Evolutionary conservation across 2,797 vertebrate species (phyloP).

Genomic region (Poeciliopsis paucimaculata): DNA sequence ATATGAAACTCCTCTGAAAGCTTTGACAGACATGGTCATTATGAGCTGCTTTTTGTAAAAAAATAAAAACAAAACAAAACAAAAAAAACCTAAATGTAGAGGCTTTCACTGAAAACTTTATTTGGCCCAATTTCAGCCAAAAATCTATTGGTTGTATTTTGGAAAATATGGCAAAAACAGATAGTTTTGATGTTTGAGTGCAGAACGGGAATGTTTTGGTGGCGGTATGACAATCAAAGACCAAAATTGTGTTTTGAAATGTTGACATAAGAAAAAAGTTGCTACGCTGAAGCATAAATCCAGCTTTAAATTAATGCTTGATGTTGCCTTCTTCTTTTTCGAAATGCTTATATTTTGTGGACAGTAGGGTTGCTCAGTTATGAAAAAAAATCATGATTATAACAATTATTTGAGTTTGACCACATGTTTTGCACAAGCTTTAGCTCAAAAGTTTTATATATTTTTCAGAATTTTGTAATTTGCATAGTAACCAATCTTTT

Average conservation of each 20-base stretch:
- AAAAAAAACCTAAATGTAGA: background rate
- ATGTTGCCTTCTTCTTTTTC: background rate
- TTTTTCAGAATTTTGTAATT: background rate
- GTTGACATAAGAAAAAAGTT: background rate
- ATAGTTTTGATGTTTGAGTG: background rate
- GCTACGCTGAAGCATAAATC: conserved; percentile 40
- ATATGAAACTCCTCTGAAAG: background rate
- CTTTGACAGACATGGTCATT: background rate
- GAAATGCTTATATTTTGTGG: background rate
- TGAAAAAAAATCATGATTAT: background rate
- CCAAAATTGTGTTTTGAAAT: conserved; percentile 27
- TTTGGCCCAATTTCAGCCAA: background rate
- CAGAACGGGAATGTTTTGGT: conserved; percentile 18
- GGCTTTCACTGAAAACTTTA: background rate
- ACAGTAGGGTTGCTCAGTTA: background rate
- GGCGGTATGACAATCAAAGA: conserved; percentile 71
- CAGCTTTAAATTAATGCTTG: conserved; percentile 33
- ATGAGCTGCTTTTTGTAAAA: background rate
- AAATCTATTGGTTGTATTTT: background rate
- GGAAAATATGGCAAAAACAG: background rate
- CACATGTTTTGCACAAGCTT: background rate
- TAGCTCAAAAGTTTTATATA: background rate
- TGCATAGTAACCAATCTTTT: background rate
- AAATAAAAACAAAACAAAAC: no score
- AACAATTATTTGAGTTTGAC: background rate